Evolutionary conservation across 1,140 invertebrate genomes (phyloP), one percentile per base, ranked within the genome.

Genomic region (Mactra quadrangularis): DNA sequence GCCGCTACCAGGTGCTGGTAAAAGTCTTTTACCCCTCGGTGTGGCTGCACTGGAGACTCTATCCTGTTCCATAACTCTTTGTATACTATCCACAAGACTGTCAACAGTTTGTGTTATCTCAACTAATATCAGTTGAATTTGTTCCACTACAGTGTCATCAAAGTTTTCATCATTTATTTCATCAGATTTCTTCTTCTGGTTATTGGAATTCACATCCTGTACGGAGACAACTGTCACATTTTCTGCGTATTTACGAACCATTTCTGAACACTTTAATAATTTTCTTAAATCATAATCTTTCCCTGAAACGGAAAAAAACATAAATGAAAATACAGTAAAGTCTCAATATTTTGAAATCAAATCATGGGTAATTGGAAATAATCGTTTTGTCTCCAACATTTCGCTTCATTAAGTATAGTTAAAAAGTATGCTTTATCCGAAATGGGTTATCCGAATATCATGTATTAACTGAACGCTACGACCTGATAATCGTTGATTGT

Each of bases 181-280:
- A 15, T 31, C 74, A 22, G n/a, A 27, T 41, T 33, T 62, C 41
- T 15, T 47, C 11, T 0, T 13, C 15, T 33, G 27, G 19, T 41
- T 45, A 22, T 33, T 25, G 17, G 52, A 68, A 9, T 66, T 52
- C 13, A 71, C 55, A 50, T 84, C 85, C n/a, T 62, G 83, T 22
- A 22, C 72, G 19, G 87, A 82, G 4, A 75, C 83, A 22, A 57
- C 74, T 1, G 89, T 66, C 35, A 91, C 68, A 25, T 85, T 86
- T n/a, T 38, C 78, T 1, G 89, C 62, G 25, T 82, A 71, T 57
- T 86, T 88, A 47, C 87, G 85, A 29, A 91, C 85, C 66, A 89
- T 78, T 59, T 90, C 89, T 11, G 87, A 87, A 86, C 84, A 89
- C 27, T 85, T 81, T 50, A 84, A 81, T 25, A 91, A 17, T 22